A percentile compares a stretch with the other conserved stretches of the same genome.
These are phyloP conservation scores for Spilarctia lutea DNA, from an alignment of 2,888 invertebrate species.

Conservation along the genomic window DNA sequence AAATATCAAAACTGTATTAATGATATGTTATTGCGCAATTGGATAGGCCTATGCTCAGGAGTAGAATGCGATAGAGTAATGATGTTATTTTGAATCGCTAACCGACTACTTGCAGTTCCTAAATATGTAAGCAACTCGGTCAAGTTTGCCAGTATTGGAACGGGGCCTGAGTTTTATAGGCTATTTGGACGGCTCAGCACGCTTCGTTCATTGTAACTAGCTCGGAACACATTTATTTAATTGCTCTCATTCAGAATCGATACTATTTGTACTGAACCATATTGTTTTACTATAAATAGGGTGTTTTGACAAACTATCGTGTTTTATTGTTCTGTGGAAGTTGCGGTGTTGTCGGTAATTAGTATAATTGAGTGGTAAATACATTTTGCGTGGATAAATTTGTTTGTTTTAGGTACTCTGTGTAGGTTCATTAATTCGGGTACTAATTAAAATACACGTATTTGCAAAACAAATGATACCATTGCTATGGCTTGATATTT, in stretches of 20 bases:
- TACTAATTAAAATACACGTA: not conserved
- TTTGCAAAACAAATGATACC: not conserved
- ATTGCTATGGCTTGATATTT: not conserved
- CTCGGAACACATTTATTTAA: conserved; percentile 67
- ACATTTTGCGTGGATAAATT: conserved; percentile 6
- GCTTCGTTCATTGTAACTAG: conserved; percentile 56
- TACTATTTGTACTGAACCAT: conserved; percentile 50
- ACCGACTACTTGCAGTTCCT: not conserved
- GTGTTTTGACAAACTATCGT: conserved; percentile 41
- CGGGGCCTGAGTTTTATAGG: conserved; percentile 64
- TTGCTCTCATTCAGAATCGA: conserved; percentile 61
- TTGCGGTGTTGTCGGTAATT: conserved; percentile 34
- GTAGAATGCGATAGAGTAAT: too few species aligned
- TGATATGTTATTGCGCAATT: too few species aligned
- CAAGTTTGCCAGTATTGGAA: conserved; percentile 38
- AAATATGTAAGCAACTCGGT: conserved; percentile 16
- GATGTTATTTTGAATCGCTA: not conserved
- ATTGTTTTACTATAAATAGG: conserved; percentile 39
- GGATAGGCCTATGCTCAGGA: too few species aligned
- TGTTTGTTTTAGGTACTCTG: not conserved
- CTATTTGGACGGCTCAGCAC: conserved; percentile 66
- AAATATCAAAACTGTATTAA: not conserved
- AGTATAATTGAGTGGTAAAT: conserved; percentile 6
- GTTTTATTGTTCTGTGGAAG: conserved; percentile 31
- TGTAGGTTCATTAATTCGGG: not conserved